These are phyloP conservation scores for Morone saxatilis DNA, from an alignment of 2,113 vertebrate species.

Conservation along the genomic window DNA sequence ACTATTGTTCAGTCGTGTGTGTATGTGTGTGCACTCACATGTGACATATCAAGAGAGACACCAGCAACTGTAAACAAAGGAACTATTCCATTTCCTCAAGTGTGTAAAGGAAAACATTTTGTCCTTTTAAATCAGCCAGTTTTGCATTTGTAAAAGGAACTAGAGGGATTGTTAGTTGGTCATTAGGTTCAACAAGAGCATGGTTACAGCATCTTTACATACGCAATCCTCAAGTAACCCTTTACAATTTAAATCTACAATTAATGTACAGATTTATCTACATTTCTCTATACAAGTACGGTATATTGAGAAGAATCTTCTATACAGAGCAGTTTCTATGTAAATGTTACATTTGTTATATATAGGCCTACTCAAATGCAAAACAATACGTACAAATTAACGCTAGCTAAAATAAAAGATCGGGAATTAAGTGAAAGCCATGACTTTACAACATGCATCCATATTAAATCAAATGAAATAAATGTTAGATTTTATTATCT, in stretches of 20 bases:
- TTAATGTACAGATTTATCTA: slow-evolving; percentile 84
- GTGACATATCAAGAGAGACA: slow-evolving; percentile 33
- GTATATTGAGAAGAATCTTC: slow-evolving; percentile 79
- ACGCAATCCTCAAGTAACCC: slow-evolving; percentile 71
- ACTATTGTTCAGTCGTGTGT: not conserved
- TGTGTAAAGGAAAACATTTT: slow-evolving; percentile 40
- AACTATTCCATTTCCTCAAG: slow-evolving; percentile 46
- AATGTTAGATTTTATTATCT: not conserved
- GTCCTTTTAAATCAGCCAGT: slow-evolving; percentile 48
- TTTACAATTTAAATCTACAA: slow-evolving; percentile 84
- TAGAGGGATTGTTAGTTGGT: slow-evolving; percentile 43
- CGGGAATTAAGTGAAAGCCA: not conserved
- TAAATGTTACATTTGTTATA: slow-evolving; percentile 37
- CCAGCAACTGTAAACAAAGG: slow-evolving; percentile 66
- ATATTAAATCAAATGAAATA: slow-evolving; percentile 25
- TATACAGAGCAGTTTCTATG: slow-evolving; percentile 79
- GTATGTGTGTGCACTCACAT: not conserved
- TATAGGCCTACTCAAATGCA: not conserved
- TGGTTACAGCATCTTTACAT: slow-evolving; percentile 73
- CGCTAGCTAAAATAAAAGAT: slow-evolving; percentile 23
- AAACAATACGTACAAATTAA: slow-evolving; percentile 26
- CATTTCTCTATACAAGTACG: slow-evolving; percentile 80
- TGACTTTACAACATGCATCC: slow-evolving; percentile 19
- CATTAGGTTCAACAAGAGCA: slow-evolving; percentile 31
- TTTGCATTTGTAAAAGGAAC: slow-evolving; percentile 32